These are phyloP conservation scores for Chlorospingus flavigularis DNA, from an alignment of 2,797 vertebrate genomes.

Conservation along the genomic window DNA sequence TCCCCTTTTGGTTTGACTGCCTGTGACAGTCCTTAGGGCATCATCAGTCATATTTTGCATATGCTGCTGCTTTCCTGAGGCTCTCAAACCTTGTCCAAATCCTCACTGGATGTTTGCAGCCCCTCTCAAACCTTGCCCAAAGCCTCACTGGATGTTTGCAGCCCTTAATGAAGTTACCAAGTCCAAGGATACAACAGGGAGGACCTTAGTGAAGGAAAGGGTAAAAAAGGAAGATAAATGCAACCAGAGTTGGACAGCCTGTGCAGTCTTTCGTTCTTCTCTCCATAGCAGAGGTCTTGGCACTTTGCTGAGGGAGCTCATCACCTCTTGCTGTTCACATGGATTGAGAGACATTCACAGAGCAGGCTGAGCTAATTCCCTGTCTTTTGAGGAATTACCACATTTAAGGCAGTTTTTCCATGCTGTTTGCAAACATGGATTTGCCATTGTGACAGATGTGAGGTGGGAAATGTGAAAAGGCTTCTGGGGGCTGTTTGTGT, in stretches of 20 bases:
- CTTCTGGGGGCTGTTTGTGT: neutral
- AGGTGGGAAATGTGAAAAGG: constrained; percentile 16
- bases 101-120: neutral
- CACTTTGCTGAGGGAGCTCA: neutral
- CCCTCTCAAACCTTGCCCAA: neutral
- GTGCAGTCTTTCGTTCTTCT: neutral
- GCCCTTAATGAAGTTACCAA: neutral
- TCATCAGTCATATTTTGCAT: neutral
- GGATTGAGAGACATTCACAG: neutral
- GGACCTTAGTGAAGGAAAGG: neutral
- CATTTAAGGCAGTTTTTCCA: neutral
- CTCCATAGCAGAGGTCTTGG: neutral
- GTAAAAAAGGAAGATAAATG: neutral
- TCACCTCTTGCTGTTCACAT: rapidly evolving
- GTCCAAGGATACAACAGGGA: neutral
- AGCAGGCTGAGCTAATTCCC: neutral
- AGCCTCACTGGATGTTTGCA: neutral
- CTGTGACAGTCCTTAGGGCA: neutral
- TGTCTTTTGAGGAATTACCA: neutral
- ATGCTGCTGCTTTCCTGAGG: neutral
- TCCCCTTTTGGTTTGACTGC: neutral
- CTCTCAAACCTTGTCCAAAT: neutral
- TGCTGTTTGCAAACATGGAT: constrained; percentile 19
- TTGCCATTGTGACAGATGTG: neutral
- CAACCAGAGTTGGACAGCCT: neutral